Evolutionary conservation across 2,888 invertebrate species (phyloP).

Genomic region (Celastrina argiolus): DNA sequence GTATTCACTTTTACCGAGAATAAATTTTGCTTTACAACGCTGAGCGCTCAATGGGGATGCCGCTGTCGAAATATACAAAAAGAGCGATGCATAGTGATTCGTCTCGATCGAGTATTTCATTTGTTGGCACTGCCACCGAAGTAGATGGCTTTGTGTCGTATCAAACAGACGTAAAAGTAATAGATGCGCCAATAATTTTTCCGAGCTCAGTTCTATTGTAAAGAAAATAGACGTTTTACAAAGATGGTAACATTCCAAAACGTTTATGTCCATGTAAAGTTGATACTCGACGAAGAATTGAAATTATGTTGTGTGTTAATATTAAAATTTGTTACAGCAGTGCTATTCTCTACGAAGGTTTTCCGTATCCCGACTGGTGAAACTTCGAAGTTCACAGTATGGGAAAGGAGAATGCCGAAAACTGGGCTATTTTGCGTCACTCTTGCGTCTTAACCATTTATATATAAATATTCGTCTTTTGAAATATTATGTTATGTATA

Average conservation of each 20-base stretch:
- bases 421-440: too few species aligned
- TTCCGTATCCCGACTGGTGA: too few species aligned
- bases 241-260: not conserved
- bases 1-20: conserved; percentile 39
- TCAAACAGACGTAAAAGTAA: conserved; percentile 43
- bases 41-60: conserved; percentile 48
- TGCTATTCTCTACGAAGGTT: too few species aligned
- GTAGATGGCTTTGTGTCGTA: conserved; percentile 52
- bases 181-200: conserved; percentile 38
- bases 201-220: conserved; percentile 10
- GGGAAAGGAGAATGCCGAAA: too few species aligned
- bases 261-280: conserved; percentile 1
- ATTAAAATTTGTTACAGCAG: not conserved
- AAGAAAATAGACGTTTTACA: conserved; percentile 14
- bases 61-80: conserved; percentile 57
- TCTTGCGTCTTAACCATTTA: too few species aligned
- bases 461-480: too few species aligned
- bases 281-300: not conserved
- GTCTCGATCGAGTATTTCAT: conserved; percentile 68
- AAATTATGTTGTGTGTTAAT: not conserved
- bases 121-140: conserved; percentile 53
- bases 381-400: too few species aligned
- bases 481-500: too few species aligned
- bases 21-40: conserved; percentile 44
- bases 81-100: conserved; percentile 62